phyloP scores from a whole-genome alignment of 2,888 invertebrate species.

The Germaria angustata region DNA sequence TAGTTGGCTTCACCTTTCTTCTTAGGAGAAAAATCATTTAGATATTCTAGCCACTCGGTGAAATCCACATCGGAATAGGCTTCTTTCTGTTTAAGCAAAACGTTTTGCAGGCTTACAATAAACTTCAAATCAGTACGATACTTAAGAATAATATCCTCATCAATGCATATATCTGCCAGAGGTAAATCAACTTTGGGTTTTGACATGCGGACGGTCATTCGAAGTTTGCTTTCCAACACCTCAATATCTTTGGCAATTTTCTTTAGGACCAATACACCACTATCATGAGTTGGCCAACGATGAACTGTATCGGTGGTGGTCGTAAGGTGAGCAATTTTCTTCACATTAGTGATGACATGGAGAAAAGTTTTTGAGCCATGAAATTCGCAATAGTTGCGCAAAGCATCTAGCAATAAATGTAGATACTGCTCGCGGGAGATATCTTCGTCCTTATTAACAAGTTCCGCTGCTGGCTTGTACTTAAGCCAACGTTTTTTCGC shows the following conservation, averaged over 20 bases:
- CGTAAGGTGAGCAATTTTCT: slow-evolving; percentile 66
- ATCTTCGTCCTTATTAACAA: slow-evolving; percentile 63
- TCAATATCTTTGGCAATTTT: slow-evolving; percentile 69
- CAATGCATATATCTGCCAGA: slow-evolving; percentile 70
- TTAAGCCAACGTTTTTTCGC: slow-evolving; percentile 74
- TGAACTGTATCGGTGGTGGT: slow-evolving; percentile 67
- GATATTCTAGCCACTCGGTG: slow-evolving; percentile 67
- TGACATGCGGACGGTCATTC: slow-evolving; percentile 69
- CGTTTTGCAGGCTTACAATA: slow-evolving; percentile 68
- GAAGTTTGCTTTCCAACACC: slow-evolving; percentile 68
- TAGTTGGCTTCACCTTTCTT: slow-evolving; percentile 43
- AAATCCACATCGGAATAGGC: slow-evolving; percentile 68
- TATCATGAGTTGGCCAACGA: slow-evolving; percentile 65
- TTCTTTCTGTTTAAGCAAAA: slow-evolving; percentile 67
- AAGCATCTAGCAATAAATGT: slow-evolving; percentile 71
- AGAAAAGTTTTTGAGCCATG: slow-evolving; percentile 72
- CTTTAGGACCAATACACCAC: slow-evolving; percentile 65
- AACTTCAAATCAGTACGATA: slow-evolving; percentile 73
- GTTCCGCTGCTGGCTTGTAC: slow-evolving; percentile 70
- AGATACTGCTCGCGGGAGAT: slow-evolving; percentile 75
- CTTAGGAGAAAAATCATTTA: slow-evolving; percentile 62
- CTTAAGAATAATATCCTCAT: slow-evolving; percentile 67
- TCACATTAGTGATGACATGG: slow-evolving; percentile 69
- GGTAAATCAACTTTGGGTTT: slow-evolving; percentile 73
- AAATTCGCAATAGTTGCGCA: slow-evolving; percentile 74